Percentiles rank a stretch among this genome's conserved stretches.
These are phyloP conservation scores for Parambassis ranga DNA, from an alignment of 2,797 vertebrate genomes.

Conservation along the genomic window DNA sequence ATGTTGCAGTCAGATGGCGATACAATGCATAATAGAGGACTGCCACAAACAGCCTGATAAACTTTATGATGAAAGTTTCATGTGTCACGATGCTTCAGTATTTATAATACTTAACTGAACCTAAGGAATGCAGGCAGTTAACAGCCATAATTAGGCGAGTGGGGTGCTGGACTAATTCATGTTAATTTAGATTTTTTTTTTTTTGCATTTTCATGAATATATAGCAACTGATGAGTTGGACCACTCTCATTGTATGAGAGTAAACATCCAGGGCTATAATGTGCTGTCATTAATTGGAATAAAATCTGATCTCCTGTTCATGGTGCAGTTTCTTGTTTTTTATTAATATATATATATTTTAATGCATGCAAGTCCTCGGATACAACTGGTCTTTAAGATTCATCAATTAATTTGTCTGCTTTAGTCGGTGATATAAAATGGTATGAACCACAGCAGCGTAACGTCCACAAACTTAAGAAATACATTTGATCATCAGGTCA, in stretches of 20 bases:
- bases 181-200: slow-evolving; percentile 21
- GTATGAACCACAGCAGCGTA: too few species aligned
- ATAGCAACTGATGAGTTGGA: slow-evolving; percentile 15
- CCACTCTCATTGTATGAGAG: slow-evolving; percentile 1
- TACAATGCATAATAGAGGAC: neutral
- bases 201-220: slow-evolving; percentile 23
- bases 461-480: too few species aligned
- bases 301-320: slow-evolving; percentile 19
- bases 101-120: slow-evolving; percentile 29
- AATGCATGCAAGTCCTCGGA: too few species aligned
- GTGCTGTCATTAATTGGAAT: slow-evolving; percentile 28
- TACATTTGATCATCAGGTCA: too few species aligned
- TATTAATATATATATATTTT: too few species aligned
- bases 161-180: slow-evolving; percentile 9
- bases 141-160: neutral
- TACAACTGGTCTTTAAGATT: too few species aligned
- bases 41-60: neutral
- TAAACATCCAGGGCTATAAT: slow-evolving; percentile 8
- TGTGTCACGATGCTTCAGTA: slow-evolving; percentile 1
- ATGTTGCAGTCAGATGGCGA: slow-evolving; percentile 6
- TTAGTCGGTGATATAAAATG: too few species aligned
- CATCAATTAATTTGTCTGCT: too few species aligned
- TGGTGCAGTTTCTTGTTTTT: too few species aligned
- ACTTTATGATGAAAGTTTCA: slow-evolving; percentile 13
- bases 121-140: slow-evolving; percentile 17